A percentile compares a stretch with the other conserved stretches of the same genome.
phyloP scores from a whole-genome alignment of 2,797 vertebrate genomes.

The Rhinoraja longicauda region DNA sequence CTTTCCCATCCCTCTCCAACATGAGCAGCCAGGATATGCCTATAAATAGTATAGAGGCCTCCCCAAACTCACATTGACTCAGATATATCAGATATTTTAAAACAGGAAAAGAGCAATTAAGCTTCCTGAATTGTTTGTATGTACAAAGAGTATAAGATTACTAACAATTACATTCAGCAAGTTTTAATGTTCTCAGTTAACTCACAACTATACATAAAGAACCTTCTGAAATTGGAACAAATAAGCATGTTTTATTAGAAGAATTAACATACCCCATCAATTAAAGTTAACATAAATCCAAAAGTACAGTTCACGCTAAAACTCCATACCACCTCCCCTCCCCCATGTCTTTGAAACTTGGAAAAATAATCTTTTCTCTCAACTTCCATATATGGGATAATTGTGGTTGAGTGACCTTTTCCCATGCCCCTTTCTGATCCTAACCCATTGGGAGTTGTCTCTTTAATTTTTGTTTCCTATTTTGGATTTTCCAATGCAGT shows the following conservation, averaged over 20 bases:
- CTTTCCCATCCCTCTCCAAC: not conserved
- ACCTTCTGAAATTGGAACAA: not conserved
- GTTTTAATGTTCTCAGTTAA: not conserved
- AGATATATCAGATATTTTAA: not conserved
- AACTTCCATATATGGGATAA: not conserved
- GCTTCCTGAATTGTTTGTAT: not conserved
- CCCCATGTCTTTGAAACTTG: not conserved
- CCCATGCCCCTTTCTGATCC: slow-evolving; percentile 19
- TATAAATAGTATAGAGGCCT: not conserved
- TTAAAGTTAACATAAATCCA: not conserved
- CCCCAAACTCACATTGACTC: not conserved
- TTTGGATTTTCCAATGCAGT: not conserved
- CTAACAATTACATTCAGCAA: not conserved
- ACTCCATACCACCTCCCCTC: too few species aligned
- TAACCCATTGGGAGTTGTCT: not conserved
- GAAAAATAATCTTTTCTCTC: not conserved
- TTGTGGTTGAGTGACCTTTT: slow-evolving; percentile 6
- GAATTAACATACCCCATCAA: not conserved
- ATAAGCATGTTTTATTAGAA: not conserved
- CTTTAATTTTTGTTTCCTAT: not conserved
- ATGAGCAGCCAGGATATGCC: not conserved
- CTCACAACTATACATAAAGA: not conserved
- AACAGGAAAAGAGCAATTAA: not conserved
- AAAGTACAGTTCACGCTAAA: not conserved
- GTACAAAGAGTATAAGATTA: not conserved